Base-by-base conservation (phyloP, 2,888 invertebrate species). In the Lottia gigantea region DNA sequence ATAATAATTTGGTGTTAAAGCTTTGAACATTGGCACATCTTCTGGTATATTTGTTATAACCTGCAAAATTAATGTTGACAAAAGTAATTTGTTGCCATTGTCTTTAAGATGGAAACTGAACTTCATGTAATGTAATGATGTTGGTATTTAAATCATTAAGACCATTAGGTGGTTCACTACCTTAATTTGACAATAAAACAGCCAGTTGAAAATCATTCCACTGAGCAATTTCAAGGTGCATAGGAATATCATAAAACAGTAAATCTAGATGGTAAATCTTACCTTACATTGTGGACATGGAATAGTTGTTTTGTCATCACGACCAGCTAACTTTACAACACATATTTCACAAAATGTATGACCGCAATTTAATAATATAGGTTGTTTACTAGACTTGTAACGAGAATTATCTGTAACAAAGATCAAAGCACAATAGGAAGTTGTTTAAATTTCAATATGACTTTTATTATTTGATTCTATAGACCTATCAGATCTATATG, bases 311-410 rank as follows among this genome's bases (percentile, higher is more conserved):
- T 80, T 77, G 45, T 75, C 73, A 46, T 78, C 75, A 65, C 75
- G 78, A 40, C 40, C 40, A 15, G 74, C 68, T 46, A 78, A 64
- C 40, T 78, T 76, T 8, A 55, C 55, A 1, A 85, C 49, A 69
- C 86, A 86, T 25, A 74, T 64, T 69, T 83, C 82, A 78, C 86
- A 86, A 69, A 81, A 84, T 15, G 84, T 79, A 70, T 86, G 86
- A 12, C 84, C 85, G 78, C 86, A 86, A 15, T 76, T 73, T 61
- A 86, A 71, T 68, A 86, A 47, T 46, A 85, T 67, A 0, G 86
- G 84, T 49, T 74, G 77, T 69, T 71, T 82, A 31, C 72, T 55
- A 23, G 55, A 11, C 23, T 55, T 55, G 40, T 40, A 40, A 8
- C 55, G 55, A 12, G 55, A 3, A 55, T 55, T 55, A n/a, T 55